Base-by-base conservation (phyloP, 2,888 invertebrate species). In the Meiosimyza decipiens region DNA sequence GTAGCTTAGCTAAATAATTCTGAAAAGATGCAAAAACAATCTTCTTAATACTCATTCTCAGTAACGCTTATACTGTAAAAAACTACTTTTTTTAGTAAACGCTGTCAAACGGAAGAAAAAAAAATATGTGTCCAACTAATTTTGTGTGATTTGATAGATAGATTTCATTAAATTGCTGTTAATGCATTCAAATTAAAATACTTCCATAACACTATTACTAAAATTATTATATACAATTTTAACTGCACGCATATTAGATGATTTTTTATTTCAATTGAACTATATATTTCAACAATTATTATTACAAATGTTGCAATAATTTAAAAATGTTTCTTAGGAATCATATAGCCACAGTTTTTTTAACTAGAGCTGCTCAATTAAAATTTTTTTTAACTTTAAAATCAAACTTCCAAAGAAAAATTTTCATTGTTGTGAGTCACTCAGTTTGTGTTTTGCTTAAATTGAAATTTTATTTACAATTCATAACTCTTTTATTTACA, bases 261-360 rank as follows among this genome's bases (percentile, higher is more conserved):
- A 40, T 15, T 60, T 9, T 28, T 13, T 60, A 15, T 60, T 28
- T 28, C 3, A 22, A 12, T 18, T 59, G 2, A 12, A 18, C 47
- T 72, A 9, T 22, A 59, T 67, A 11, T 52, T 52, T 55, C 5
- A 9, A 50, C 40, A 49, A 11, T 67, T 62, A 52, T 72, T 67
- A 16, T 40, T 59, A 28, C 16, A 28, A 12, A 9, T 59, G 50
- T 47, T 66, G 28, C 22, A 7, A 28, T 9, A n/a, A 51, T 9
- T 51, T 63, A 49, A 18, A 68, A 66, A 9, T 68, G 52, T 70
- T 72, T 75, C 74, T 76, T 82, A 82, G 82, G 82, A 83, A 84
- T 83, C 82, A 83, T 83, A 78, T 77, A 78, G 76, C 79, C 6
- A 7, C 9, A 40, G 40, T 40, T 76, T 75, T 77, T 68, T 28